Conservation (phyloP, 92 coral and sea anemone genomes). For the Pocillopora grandis region DNA sequence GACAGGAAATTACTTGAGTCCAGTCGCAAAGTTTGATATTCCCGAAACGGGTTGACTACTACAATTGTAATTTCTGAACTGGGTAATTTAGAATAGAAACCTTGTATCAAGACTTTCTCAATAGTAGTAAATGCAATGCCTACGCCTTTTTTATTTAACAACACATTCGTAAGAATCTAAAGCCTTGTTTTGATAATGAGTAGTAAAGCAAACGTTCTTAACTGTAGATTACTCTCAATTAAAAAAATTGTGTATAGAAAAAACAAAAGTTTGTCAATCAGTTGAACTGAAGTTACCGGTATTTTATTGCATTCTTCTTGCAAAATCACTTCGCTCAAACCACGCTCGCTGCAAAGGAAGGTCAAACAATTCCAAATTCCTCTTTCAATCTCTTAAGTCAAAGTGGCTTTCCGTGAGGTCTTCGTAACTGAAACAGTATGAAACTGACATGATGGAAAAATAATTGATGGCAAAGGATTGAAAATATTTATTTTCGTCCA, state of each 20-base stretch:
- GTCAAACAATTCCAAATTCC: no score
- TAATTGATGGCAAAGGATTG: constrained; percentile 8
- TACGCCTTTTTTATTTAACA: no score
- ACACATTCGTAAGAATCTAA: no score
- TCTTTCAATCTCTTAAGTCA: background rate
- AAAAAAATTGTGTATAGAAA: background rate
- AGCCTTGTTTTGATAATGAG: no score
- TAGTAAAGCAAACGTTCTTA: background rate
- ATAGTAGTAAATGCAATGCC: no score
- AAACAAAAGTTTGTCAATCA: background rate
- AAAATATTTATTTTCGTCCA: constrained; percentile 4
- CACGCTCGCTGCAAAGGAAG: no score
- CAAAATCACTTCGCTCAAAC: background rate
- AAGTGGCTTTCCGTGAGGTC: background rate
- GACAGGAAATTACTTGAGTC: no score
- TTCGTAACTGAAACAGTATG: background rate
- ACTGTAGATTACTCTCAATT: background rate
- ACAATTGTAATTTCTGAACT: no score
- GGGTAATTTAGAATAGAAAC: no score
- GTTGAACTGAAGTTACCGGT: background rate
- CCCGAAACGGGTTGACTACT: no score
- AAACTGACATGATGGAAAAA: background rate
- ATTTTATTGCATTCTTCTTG: background rate
- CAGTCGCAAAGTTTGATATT: no score
- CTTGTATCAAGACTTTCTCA: no score